Conservation (phyloP, 2,888 invertebrate genomes). For the Stenolophus ochropezus region DNA sequence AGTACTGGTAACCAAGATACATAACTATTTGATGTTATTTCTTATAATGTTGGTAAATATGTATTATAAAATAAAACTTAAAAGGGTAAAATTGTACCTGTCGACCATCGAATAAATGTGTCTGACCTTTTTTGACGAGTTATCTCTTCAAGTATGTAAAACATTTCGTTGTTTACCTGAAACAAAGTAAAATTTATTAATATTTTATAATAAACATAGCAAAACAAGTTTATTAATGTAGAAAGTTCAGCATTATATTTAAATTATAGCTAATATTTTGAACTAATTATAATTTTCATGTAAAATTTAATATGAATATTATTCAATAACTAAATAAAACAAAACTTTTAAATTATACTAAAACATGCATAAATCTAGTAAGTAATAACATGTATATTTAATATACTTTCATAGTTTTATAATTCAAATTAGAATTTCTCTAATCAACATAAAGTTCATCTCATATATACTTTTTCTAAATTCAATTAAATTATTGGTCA, state of each 20-base stretch:
- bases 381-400: not conserved
- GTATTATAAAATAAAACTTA: too few relatives aligned
- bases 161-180: too few relatives aligned
- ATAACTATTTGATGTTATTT: too few relatives aligned
- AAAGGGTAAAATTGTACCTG: too few relatives aligned
- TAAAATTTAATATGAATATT: not conserved
- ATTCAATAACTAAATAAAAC: not conserved
- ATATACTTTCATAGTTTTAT: not conserved
- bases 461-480: not conserved
- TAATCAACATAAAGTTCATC: not conserved
- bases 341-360: not conserved
- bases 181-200: not conserved
- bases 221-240: not conserved
- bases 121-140: too few relatives aligned
- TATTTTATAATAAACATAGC: too few relatives aligned
- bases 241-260: not conserved
- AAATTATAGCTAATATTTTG: not conserved
- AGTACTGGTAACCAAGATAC: too few relatives aligned
- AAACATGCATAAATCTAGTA: not conserved
- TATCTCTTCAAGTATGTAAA: too few relatives aligned
- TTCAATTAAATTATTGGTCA: not conserved
- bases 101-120: too few relatives aligned
- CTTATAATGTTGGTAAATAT: too few relatives aligned
- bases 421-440: not conserved
- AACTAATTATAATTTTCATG: not conserved